These are phyloP conservation scores for Ceuthmochares aereus DNA, from an alignment of 2,113 vertebrate genomes.

Conservation along the genomic window DNA sequence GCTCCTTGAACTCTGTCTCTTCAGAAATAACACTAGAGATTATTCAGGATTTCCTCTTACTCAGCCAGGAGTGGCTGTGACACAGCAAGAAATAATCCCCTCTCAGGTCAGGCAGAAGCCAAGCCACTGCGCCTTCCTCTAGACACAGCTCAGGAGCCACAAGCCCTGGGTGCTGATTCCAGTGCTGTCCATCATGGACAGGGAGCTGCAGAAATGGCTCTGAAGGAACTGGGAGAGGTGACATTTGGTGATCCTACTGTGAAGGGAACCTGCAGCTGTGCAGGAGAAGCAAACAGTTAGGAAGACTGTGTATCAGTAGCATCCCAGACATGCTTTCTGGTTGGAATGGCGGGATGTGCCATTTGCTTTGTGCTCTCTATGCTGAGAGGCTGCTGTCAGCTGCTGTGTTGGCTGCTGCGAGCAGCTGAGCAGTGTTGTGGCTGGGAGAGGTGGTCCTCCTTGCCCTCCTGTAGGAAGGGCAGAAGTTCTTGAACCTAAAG, in stretches of 20 bases:
- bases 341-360: background rate
- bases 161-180: background rate
- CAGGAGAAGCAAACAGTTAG: background rate
- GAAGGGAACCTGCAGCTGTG: background rate
- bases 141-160: background rate
- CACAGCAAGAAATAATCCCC: slow-evolving; percentile 47
- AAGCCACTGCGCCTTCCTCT: background rate
- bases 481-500: background rate
- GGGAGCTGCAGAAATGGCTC: background rate
- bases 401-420: background rate
- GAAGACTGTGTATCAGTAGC: background rate
- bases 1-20: background rate
- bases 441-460: background rate
- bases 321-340: background rate
- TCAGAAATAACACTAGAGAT: slow-evolving; percentile 24
- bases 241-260: background rate
- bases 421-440: background rate
- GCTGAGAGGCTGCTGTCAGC: background rate
- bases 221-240: background rate
- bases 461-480: background rate
- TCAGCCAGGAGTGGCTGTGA: slow-evolving; percentile 33
- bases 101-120: background rate
- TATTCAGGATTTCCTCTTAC: slow-evolving; percentile 44
- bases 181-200: background rate
- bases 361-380: background rate